Conservation (phyloP, 2,113 vertebrate genomes). For the Xiphophorus couchianus region DNA sequence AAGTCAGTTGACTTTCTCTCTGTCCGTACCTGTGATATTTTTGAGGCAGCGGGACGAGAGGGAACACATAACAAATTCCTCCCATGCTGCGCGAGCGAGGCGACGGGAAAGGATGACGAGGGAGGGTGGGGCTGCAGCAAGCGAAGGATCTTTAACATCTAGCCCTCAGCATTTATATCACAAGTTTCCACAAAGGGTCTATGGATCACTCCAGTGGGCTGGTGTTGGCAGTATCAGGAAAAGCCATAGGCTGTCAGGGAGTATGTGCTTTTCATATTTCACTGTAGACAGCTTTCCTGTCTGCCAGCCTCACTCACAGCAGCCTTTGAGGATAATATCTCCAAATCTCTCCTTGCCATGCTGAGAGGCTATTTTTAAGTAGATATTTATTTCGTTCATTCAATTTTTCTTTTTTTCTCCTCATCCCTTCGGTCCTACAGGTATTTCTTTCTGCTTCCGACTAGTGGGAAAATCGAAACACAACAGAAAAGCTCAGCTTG, state of each 20-base stretch:
- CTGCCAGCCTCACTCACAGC: slow-evolving; percentile 81
- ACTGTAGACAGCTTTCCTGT: slow-evolving; percentile 78
- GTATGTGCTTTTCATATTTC: slow-evolving; percentile 83
- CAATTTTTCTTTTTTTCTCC: slow-evolving; percentile 64
- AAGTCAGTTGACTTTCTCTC: slow-evolving; percentile 72
- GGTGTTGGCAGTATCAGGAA: slow-evolving; percentile 83
- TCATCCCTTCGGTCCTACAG: slow-evolving; percentile 46
- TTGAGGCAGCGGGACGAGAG: slow-evolving; percentile 56
- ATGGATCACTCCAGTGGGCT: slow-evolving; percentile 83
- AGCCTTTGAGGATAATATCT: slow-evolving; percentile 85
- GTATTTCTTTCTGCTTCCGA: slow-evolving; percentile 58
- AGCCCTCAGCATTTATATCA: slow-evolving; percentile 84
- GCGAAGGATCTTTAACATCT: slow-evolving; percentile 82
- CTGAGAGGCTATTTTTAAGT: slow-evolving; percentile 84
- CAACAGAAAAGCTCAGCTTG: slow-evolving; percentile 58
- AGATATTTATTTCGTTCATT: slow-evolving; percentile 79
- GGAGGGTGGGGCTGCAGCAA: slow-evolving; percentile 56
- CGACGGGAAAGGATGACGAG: slow-evolving; percentile 62
- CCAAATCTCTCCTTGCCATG: slow-evolving; percentile 79
- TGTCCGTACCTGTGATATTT: slow-evolving; percentile 63
- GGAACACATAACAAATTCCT: slow-evolving; percentile 78
- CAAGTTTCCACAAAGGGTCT: slow-evolving; percentile 80
- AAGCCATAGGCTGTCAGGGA: slow-evolving; percentile 84
- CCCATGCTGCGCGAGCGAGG: slow-evolving; percentile 56
- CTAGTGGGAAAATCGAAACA: slow-evolving; percentile 61